phyloP scores from a whole-genome alignment of 53 echinoderm and acorn worm genomes.

The Holothuria scabra region DNA sequence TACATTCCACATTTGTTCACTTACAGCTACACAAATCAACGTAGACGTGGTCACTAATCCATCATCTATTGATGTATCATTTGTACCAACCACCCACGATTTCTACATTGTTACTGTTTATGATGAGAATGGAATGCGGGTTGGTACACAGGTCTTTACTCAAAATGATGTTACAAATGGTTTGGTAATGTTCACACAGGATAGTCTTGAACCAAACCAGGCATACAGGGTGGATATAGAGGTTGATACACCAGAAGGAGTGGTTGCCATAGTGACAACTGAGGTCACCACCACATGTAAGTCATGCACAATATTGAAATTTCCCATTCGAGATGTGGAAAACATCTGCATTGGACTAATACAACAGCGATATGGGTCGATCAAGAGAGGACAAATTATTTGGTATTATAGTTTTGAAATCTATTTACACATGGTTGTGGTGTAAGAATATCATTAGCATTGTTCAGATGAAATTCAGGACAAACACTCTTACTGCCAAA shows the following conservation, averaged over 20 bases:
- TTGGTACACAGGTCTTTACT: constrained; percentile 26
- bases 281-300: constrained; percentile 13
- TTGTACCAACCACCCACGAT: constrained; percentile 29
- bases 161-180: constrained; percentile 51
- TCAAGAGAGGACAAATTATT: too few species aligned
- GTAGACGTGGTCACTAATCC: not conserved
- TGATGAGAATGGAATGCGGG: constrained; percentile 49
- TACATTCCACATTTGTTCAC: too few species aligned
- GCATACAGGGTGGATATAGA: constrained; percentile 52
- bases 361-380: too few species aligned
- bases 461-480: too few species aligned
- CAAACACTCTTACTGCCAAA: too few species aligned
- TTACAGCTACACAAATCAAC: constrained; percentile 14
- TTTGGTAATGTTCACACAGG: constrained; percentile 35
- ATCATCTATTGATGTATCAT: constrained; percentile 27
- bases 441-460: too few species aligned
- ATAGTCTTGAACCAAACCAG: constrained; percentile 32
- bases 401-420: too few species aligned
- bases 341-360: too few species aligned
- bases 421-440: too few species aligned
- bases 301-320: not conserved
- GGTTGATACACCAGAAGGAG: constrained; percentile 55
- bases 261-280: constrained; percentile 12
- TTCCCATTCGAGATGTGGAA: too few species aligned
- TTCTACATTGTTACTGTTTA: constrained; percentile 50